Conservation (phyloP, 2,113 vertebrate genomes). For the Lates calcarifer region DNA sequence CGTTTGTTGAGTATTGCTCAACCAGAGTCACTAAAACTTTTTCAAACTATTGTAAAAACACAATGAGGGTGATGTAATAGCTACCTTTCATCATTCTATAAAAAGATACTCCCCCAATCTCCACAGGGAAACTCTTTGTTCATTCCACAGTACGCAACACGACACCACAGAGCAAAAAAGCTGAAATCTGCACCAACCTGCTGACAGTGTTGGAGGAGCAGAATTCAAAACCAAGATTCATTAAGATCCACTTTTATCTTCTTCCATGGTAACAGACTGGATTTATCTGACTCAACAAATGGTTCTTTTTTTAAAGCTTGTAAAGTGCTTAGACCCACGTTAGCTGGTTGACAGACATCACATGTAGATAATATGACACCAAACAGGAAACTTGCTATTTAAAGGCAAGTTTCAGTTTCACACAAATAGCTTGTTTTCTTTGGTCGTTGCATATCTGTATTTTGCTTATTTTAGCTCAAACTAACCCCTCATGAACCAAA, state of each 20-base stretch:
- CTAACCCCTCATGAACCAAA: neutral
- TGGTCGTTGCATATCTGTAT: slow-evolving; percentile 1
- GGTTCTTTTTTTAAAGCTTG: too few species aligned
- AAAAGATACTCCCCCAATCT: neutral
- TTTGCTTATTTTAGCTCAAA: neutral
- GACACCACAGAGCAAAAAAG: neutral
- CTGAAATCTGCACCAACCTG: neutral
- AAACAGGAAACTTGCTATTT: neutral
- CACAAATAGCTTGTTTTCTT: neutral
- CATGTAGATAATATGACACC: too few species aligned
- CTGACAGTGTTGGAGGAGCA: neutral
- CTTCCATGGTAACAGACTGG: neutral
- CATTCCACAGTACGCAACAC: neutral
- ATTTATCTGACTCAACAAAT: neutral
- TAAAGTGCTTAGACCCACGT: too few species aligned
- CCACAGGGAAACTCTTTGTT: neutral
- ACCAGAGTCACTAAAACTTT: neutral
- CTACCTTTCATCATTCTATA: neutral
- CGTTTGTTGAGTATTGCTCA: neutral
- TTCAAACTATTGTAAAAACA: neutral
- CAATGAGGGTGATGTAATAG: neutral
- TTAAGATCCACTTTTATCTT: neutral
- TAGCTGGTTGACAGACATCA: too few species aligned
- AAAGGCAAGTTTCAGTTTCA: neutral
- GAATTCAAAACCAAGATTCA: neutral